phyloP scores from a whole-genome alignment of 2,113 vertebrate species.

The Zosterops pallidus region DNA sequence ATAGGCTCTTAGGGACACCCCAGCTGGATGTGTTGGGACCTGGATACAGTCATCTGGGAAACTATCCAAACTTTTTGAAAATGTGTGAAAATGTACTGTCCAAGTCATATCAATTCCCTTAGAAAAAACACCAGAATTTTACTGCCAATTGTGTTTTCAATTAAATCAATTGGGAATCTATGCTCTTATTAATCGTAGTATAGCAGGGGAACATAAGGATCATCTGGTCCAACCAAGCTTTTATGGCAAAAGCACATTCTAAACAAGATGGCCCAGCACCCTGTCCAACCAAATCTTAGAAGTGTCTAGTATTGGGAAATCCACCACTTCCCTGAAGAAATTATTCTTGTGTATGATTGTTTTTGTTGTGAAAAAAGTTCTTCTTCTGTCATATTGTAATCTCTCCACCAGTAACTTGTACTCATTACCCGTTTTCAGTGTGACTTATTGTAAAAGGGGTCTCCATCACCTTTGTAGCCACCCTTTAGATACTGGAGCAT shows the following conservation, averaged over 20 bases:
- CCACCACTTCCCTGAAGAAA: background rate
- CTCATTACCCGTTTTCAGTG: background rate
- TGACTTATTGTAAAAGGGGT: background rate
- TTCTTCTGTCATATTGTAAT: background rate
- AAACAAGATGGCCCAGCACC: background rate
- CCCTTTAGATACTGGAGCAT: background rate
- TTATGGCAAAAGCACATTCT: background rate
- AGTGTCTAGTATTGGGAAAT: background rate
- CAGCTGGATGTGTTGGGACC: background rate
- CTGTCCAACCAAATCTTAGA: background rate
- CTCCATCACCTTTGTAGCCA: background rate
- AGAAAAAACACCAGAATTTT: background rate
- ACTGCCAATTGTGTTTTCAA: background rate
- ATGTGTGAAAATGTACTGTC: background rate
- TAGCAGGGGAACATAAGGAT: background rate
- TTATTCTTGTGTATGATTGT: background rate
- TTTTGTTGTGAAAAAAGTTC: background rate
- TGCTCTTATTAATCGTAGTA: background rate
- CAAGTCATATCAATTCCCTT: background rate
- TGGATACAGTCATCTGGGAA: background rate
- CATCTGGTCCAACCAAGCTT: background rate
- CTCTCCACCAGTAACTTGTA: background rate
- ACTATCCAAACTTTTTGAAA: background rate
- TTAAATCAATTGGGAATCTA: background rate
- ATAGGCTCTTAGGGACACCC: background rate